Base-by-base conservation (phyloP, 2,113 vertebrate species). In the Marmota monax region DNA sequence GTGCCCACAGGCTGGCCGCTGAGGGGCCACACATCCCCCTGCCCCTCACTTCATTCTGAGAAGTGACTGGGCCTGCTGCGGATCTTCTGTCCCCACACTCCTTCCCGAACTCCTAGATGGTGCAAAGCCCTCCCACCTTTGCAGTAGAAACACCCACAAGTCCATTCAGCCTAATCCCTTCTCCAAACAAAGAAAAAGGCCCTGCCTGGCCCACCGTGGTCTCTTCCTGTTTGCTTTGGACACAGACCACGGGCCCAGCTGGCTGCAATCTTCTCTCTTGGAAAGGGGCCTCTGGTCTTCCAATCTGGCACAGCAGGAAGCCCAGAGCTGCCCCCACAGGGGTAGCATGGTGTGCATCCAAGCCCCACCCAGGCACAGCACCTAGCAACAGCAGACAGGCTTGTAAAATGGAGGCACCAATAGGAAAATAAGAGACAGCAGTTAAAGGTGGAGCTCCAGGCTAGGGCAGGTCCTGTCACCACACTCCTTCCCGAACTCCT, bases 191-290 rank as follows among this genome's bases (percentile, higher is more conserved):
- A 96, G 90, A 78, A 29, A 22, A 92, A 90, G 93, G 93, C 93
- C 78, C 70, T 14, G 90, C 65, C 88, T 48, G 53, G 45, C 88
- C 93, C 61, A 74, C 78, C 1, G 0, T 39, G 69, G 39, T 56
- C 87, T 95, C 90, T 98, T 98, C 96, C 97, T 97, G 97, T 97
- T 98, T 97, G 96, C 96, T 93, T 95, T 98, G 97, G 97, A 96
- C 34, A 2, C 1, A 17, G 93, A 69, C 83, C 93, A 61, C 2
- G n/a, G 65, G 83, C 79, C 90, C 96, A 93, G 96, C 91, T 85
- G 96, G 74, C 96, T 65, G 53, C 76, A 51, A 72, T 74, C 74
- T 42, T 25, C 0, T 6, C 25, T 67, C 17, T 42, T 56, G 82
- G 77, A 90, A 93, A 94, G 63, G 37, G 37, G 83, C 32, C 84